Evolutionary conservation across 2,888 invertebrate species (phyloP).

Genomic region (Seira musarum): DNA sequence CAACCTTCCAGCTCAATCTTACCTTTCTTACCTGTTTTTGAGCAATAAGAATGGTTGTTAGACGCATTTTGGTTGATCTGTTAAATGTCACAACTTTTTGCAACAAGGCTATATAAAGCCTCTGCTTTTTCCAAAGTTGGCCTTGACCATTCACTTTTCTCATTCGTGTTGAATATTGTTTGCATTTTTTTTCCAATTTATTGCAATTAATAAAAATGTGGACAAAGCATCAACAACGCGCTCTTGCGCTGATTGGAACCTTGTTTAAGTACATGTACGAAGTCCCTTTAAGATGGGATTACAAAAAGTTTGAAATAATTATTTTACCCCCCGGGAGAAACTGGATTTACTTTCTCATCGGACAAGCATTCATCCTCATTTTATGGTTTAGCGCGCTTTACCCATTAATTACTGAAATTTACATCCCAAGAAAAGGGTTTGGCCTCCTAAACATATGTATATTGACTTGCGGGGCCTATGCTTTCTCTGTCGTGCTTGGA

Average conservation of each 20-base stretch:
- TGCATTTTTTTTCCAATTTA: conserved; percentile 1
- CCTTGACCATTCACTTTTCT: too few relatives aligned
- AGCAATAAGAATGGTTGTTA: too few relatives aligned
- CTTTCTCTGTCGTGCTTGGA: not conserved
- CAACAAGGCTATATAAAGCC: too few relatives aligned
- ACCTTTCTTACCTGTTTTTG: too few relatives aligned
- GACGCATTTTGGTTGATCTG: too few relatives aligned
- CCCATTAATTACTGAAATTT: conserved; percentile 4
- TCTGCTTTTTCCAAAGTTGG: too few relatives aligned
- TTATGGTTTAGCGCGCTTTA: conserved; percentile 21
- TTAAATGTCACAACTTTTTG: too few relatives aligned
- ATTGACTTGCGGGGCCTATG: not conserved
- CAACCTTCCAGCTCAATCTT: too few relatives aligned
- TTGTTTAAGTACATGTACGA: not conserved
- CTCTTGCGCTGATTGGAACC: not conserved
- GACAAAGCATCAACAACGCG: not conserved
- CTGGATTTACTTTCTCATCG: conserved; percentile 3
- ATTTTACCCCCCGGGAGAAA: not conserved
- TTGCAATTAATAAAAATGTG: not conserved
- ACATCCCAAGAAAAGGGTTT: not conserved
- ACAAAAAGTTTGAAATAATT: not conserved
- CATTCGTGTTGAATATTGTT: too few relatives aligned
- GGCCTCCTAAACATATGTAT: conserved; percentile 14
- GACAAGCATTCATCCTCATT: conserved; percentile 5
- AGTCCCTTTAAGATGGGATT: not conserved